A percentile compares a stretch with the other conserved stretches of the same genome.
These are phyloP conservation scores for Phoeniculus purpureus DNA, from an alignment of 2,797 vertebrate genomes.

Conservation along the genomic window DNA sequence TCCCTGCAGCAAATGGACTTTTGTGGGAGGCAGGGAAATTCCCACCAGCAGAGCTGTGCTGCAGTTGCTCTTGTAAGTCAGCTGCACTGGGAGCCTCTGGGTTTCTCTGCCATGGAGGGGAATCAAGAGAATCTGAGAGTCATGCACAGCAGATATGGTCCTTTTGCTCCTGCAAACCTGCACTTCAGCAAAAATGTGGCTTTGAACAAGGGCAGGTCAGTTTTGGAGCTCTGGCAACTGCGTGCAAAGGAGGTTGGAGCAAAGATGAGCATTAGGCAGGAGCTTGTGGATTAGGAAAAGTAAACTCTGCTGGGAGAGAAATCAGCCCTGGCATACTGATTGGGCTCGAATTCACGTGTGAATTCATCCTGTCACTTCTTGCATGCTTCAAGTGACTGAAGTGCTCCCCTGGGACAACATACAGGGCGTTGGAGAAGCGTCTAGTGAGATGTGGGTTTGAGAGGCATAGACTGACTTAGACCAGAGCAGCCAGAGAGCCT, in stretches of 20 bases:
- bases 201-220: neutral
- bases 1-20: neutral
- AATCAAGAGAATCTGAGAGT: neutral
- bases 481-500: neutral
- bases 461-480: neutral
- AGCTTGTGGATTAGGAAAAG: neutral
- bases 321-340: neutral
- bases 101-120: neutral
- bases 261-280: neutral
- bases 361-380: neutral
- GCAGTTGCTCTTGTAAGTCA: neutral
- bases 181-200: neutral
- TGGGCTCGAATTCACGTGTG: neutral
- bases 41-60: neutral
- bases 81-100: neutral
- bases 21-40: neutral
- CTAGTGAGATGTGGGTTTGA: neutral
- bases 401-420: neutral
- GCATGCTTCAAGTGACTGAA: neutral
- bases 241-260: neutral
- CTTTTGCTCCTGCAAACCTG: neutral
- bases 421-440: neutral
- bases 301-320: neutral
- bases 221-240: neutral
- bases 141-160: rapidly evolving